Evolutionary conservation across 23 tunicate species (phyloP), one percentile per base, ranked within the genome.

Genomic region (Diplosoma virens): DNA sequence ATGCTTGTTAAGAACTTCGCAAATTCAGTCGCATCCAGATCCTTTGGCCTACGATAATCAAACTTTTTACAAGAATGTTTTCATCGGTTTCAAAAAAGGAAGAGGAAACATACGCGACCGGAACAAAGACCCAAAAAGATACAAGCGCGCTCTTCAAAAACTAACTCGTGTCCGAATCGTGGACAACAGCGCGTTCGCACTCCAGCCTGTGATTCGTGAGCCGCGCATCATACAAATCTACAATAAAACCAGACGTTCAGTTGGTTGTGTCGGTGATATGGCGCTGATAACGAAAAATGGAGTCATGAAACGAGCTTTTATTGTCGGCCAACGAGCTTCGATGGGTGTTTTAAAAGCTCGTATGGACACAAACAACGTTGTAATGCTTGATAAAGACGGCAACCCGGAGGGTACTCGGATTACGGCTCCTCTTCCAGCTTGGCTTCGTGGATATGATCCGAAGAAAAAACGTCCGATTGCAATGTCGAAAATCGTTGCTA

Each of bases 391-490:
- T 34, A 78, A 84, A 23, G 88, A 81, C 34, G 99, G 99, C 9
- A 80, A 93, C 23, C 99, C 99, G 21, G 88, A 86, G 25, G 99
- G 96, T 25, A 95, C 99, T 17, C 59, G 99, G 47, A 89, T 95
- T 32, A 84, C 87, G 7, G 97, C 78, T 9, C 99, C 99, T 1
- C 28, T 95, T 0, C 99, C 99, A 32, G 70, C 88, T 18, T 95
- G 87, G 96, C 47, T 95, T 14, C 74, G 96, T 30, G 88, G 91
- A 1, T 35, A 66, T 29, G 71, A 85, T 59, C 79, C 92, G 0
- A 58, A 64, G 22, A 73, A 78, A 30, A 81, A 73, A 21, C 84
- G 78, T 32, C 87, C 71, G 5, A 59, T 86, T 25, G 79, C 91
- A n/a, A 84, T 92, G 83, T 85, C 92, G 0, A 92, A 92, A 85